Evolutionary conservation across 2,113 vertebrate genomes (phyloP), one percentile per base, ranked within the genome.

Genomic region (Catharus fuscescens): DNA sequence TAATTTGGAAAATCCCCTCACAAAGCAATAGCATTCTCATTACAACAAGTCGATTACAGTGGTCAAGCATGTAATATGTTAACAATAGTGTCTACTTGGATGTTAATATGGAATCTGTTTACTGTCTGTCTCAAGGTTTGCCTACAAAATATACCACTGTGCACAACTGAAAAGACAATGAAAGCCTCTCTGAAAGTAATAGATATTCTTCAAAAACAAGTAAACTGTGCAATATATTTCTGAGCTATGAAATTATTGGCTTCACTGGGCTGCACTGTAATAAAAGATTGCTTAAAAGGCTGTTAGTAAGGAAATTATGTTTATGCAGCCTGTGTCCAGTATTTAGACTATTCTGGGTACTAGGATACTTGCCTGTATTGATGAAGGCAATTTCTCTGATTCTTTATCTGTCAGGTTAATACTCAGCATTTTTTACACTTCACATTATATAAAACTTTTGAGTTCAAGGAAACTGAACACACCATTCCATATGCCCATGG

Each of bases 401-500:
- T 18, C 6, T 61, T 77, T 60, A 45, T 54, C 17, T 72, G 23
- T 29, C 67, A 53, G 32, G 72, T 40, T 59, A 80, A 45, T 44
- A 31, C 3, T 56, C 56, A 31, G 1, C 7, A 36, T 72, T 62
- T 91, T 40, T 64, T 65, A 9, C 7, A 53, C 26, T 65, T 64
- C 56, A 69, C 34, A 29, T 29, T 50, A 19, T 3, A 28, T 44
- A 48, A 80, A 60, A 28, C 5, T 59, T 62, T 36, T 64, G 32
- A 77, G 19, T 59, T 40, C 40, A 64, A 8, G 56, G 26, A 79
- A 73, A 86, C 4, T 53, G 24, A 64, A 52, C 81, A 18, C 24
- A 34, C 8, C 2, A 0, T 47, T 86, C n/a, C 19, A 19, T 10
- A 9, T 42, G 6, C 18, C 44, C 6, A 18, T 20, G 6, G 4